Conservation (phyloP, 1,140 invertebrate species). For the Calycopis cecrops region DNA sequence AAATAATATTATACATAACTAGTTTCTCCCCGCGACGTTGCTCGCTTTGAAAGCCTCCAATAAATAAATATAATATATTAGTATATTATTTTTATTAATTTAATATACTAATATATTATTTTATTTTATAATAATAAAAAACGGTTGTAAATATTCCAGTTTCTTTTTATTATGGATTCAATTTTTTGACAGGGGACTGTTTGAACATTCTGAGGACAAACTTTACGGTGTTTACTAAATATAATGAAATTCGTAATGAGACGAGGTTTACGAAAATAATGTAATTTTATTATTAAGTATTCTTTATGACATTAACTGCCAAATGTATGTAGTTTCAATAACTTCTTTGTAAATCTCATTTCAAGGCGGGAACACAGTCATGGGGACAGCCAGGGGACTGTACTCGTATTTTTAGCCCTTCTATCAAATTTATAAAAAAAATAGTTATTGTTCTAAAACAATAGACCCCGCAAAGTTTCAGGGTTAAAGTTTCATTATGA, state of each 20-base stretch:
- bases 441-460: conserved; percentile 1
- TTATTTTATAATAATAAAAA: conserved; percentile 16
- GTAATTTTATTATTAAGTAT: too few relatives aligned
- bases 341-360: conserved; percentile 17
- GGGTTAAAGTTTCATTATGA: conserved; percentile 10
- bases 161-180: conserved; percentile 24
- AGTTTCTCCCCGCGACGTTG: too few relatives aligned
- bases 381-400: conserved; percentile 18
- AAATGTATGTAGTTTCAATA: conserved; percentile 17
- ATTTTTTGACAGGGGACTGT: conserved; percentile 26
- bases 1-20: too few relatives aligned
- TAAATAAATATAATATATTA: too few relatives aligned
- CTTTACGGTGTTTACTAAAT: conserved; percentile 21
- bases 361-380: conserved; percentile 5
- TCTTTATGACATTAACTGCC: conserved; percentile 22
- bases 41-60: too few relatives aligned
- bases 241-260: conserved; percentile 8
- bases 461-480: not conserved
- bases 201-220: conserved; percentile 18
- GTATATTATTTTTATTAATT: too few relatives aligned
- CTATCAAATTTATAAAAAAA: conserved; percentile 18
- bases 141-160: too few relatives aligned
- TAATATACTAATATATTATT: too few relatives aligned
- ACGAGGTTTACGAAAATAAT: too few relatives aligned
- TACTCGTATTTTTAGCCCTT: conserved; percentile 15